Percentiles rank a stretch among this genome's conserved stretches.
Conservation (phyloP, 2,888 invertebrate genomes). For the Papilio elwesi region DNA sequence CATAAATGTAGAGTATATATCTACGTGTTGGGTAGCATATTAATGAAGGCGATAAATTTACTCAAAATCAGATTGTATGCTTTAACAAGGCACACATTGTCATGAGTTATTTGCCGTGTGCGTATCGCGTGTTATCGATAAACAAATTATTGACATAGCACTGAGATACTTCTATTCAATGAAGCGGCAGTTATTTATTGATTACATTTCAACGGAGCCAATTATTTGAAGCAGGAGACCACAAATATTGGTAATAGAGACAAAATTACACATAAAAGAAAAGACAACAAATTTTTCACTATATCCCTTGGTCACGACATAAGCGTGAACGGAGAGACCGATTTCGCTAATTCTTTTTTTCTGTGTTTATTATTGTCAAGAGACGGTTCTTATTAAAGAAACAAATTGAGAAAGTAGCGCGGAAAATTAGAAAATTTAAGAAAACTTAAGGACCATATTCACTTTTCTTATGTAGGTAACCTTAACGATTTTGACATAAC, state of each 20-base stretch:
- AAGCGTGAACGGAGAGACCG: no score
- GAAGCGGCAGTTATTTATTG: conserved; percentile 7
- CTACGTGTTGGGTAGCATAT: background rate
- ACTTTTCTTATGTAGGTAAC: no score
- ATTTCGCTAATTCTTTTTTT: no score
- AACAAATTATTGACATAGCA: conserved; percentile 5
- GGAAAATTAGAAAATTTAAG: no score
- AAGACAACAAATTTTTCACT: no score
- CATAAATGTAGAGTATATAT: background rate
- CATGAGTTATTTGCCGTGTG: background rate
- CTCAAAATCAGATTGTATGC: background rate
- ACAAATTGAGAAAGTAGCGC: no score
- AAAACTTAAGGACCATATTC: no score
- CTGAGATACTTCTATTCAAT: conserved; percentile 4
- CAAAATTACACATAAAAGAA: background rate
- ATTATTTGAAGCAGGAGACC: background rate
- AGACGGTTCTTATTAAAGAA: no score
- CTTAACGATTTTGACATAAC: no score
- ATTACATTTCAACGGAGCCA: background rate
- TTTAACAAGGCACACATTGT: background rate
- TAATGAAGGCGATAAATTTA: background rate
- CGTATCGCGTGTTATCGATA: background rate
- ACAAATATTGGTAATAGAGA: background rate
- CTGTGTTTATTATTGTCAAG: no score
- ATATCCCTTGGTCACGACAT: no score